Base-by-base conservation (phyloP, 2,888 invertebrate genomes). In the Conops quadrifasciatus region DNA sequence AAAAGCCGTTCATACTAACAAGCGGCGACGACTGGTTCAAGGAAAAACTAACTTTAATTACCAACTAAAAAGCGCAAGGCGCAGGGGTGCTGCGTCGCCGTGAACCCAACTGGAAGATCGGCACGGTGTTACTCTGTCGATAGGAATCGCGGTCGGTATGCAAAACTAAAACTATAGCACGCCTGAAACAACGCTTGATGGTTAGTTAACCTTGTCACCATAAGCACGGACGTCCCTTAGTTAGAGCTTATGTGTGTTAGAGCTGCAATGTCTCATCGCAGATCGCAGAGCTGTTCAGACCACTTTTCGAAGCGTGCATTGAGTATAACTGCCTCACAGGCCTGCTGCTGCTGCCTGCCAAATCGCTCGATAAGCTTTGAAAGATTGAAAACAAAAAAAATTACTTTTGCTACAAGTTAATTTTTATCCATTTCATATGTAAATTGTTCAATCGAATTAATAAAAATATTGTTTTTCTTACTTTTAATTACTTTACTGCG, bases 11-110 rank as follows among this genome's bases (percentile, higher is more conserved):
- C 58, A 58, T 45, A 21, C 7, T 30, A 51, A 11, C 65, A 47
- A 59, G 67, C 26, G 56, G 51, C 62, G 47, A 72, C 36, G 72
- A 74, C 74, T 77, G 77, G 82, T 82, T 83, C 83, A 82, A 83
- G 82, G 82, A 77, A 75, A 83, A 79, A 75, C 71, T 79, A 79
- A 75, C 71, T 79, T 81, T 81, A 82, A 83, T 81, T 79, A 77
- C 80, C 60, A 53, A 28, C 7, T 36, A 43, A 45, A n/a, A n/a
- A n/a, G n/a, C n/a, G n/a, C 21, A n/a, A 51, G 68, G 51, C 68
- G 51, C 47, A n/a, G 63, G 59, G 28, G 26, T 47, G 26, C 66
- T 36, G 26, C 43, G 36, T 45, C 45, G 47, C 15, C 58, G 45
- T 59, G 58, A 43, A 58, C 36, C 43, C 43, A 53, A 51, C 21